These are phyloP conservation scores for Drosophila tripunctata DNA, from an alignment of 2,888 invertebrate species.

Conservation along the genomic window DNA sequence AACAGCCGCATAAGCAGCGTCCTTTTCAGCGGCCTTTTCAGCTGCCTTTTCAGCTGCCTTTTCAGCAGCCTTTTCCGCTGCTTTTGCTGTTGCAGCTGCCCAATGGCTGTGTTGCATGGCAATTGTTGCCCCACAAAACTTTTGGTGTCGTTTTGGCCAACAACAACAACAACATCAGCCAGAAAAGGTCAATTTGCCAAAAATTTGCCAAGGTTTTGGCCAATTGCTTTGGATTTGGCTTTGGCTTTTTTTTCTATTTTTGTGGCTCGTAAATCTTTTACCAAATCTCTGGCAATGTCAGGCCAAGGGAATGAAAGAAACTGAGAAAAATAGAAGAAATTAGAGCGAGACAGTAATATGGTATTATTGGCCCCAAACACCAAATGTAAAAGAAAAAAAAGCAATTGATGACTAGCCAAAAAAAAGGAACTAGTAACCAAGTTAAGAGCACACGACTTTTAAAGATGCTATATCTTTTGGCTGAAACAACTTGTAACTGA, in stretches of 20 bases:
- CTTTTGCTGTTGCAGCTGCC: conserved; percentile 7
- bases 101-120: conserved; percentile 31
- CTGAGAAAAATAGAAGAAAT: not conserved
- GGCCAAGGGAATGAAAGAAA: not conserved
- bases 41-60: conserved; percentile 8
- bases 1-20: conserved; percentile 42
- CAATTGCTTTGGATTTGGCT: conserved; percentile 38
- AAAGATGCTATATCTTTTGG: too few relatives aligned
- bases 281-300: conserved; percentile 47
- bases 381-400: not conserved
- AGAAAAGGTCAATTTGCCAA: conserved; percentile 71
- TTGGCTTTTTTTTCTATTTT: too few relatives aligned
- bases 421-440: not conserved
- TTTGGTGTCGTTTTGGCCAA: conserved; percentile 46
- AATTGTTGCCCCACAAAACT: conserved; percentile 30
- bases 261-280: conserved; percentile 65
- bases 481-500: too few relatives aligned
- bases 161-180: not conserved
- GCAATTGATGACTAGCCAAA: conserved; percentile 48
- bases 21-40: conserved; percentile 35
- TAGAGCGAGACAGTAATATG: not conserved
- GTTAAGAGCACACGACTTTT: conserved; percentile 8
- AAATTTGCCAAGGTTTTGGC: conserved; percentile 58
- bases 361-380: not conserved
- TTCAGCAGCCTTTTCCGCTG: too few relatives aligned